Conservation (phyloP, 2,888 invertebrate species). For the Psylliodes chrysocephalus region DNA sequence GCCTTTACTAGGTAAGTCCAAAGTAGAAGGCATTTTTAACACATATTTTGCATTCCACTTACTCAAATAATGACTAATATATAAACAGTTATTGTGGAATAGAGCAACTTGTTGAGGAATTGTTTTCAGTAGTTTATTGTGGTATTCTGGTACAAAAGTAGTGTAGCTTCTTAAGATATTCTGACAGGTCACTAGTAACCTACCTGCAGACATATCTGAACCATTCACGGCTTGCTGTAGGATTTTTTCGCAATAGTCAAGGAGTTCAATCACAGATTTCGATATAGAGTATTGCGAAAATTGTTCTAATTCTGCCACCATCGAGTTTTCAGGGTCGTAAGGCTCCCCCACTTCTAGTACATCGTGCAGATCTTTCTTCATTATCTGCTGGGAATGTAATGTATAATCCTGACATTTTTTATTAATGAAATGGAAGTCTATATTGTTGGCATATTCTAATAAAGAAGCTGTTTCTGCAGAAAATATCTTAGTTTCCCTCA, state of each 20-base stretch:
- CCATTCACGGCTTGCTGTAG: constrained; percentile 74
- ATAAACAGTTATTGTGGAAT: constrained; percentile 93
- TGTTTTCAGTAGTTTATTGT: constrained; percentile 80
- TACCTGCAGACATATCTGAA: constrained; percentile 71
- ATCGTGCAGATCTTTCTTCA: constrained; percentile 84
- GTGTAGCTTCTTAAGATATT: constrained; percentile 82
- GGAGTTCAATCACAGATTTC: constrained; percentile 71
- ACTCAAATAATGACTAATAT: constrained; percentile 78
- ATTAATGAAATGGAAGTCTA: constrained; percentile 80
- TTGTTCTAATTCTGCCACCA: constrained; percentile 62
- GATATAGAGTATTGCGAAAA: constrained; percentile 72
- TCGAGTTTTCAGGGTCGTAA: constrained; percentile 63
- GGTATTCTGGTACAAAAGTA: constrained; percentile 81
- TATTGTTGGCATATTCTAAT: constrained; percentile 76
- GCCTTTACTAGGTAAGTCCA: constrained; percentile 66
- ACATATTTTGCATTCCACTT: constrained; percentile 76
- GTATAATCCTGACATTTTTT: constrained; percentile 80
- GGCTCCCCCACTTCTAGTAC: constrained; percentile 69
- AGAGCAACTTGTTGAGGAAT: constrained; percentile 90
- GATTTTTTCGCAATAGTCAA: constrained; percentile 72
- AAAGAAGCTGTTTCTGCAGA: constrained; percentile 69
- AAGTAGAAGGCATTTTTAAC: constrained; percentile 68
- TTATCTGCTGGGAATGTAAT: constrained; percentile 75
- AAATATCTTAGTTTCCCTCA: constrained; percentile 71
- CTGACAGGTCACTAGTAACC: constrained; percentile 76